Evolutionary conservation across 2,888 invertebrate species (phyloP), one percentile per base, ranked within the genome.

Genomic region (Perdita meconis): DNA sequence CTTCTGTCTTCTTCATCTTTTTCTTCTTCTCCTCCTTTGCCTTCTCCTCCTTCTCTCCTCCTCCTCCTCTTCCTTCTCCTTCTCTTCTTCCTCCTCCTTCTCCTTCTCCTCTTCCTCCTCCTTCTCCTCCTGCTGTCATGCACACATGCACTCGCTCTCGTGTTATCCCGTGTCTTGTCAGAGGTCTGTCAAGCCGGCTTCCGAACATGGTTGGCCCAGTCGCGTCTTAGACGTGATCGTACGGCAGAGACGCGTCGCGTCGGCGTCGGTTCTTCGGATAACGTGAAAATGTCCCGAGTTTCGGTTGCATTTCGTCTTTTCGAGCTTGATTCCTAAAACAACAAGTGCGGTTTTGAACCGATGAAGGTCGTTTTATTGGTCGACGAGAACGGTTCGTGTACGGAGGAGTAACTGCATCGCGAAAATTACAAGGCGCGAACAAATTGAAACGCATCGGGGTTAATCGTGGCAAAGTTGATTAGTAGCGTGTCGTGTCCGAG

Each of bases 171-270:
- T n/a, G n/a, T 55, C 63, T 76, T 69, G 69, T 75, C 69, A 69
- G 76, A 66, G 74, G 78, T 76, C 84, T 87, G 87, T 88, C 88
- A 87, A 86, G 82, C 87, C 87, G 85, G 78, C 76, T 70, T 65
- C 60, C 64, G 67, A 50, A 70, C 70, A 61, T 61, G 61, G 50
- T 64, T 81, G 53, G 69, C 84, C 77, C 85, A 87, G 87, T 87
- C 85, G 87, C 74, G 83, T 81, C 80, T 73, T 78, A 83, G 81
- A 85, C 80, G 47, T 47, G 10, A 78, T 81, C 76, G 78, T 64
- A 42, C 34, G 34, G 24, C 44, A 26, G 63, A 47, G 47, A 56
- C 53, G 42, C 34, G 30, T 50, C 38, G 24, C 56, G 59, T 67
- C 19, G 50, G 42, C 34, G 30, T 50, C 38, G 24, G 61, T 63